These are phyloP conservation scores for Drosophila lowei DNA, from an alignment of 1,140 invertebrate genomes.

Conservation along the genomic window DNA sequence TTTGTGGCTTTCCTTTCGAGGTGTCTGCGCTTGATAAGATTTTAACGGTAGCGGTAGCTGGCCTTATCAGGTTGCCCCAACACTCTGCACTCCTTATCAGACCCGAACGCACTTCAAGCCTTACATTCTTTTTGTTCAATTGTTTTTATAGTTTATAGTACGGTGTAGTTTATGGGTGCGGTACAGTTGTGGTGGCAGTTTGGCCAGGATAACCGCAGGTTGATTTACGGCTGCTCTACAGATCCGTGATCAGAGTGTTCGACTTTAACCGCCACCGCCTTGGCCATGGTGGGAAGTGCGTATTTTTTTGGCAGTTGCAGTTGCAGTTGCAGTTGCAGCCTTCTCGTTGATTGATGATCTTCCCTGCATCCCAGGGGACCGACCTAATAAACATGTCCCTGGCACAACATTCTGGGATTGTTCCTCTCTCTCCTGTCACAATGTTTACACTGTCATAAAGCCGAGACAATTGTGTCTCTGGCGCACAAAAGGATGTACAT, in stretches of 20 bases:
- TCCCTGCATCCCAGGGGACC: slow-evolving; percentile 53
- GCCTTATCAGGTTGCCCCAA: slow-evolving; percentile 51
- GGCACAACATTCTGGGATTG: slow-evolving; percentile 24
- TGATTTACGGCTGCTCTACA: slow-evolving; percentile 25
- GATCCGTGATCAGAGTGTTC: neutral
- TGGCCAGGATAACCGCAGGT: slow-evolving; percentile 37
- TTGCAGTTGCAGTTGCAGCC: neutral
- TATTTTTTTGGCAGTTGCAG: slow-evolving; percentile 18
- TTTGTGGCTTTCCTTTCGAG: slow-evolving; percentile 24
- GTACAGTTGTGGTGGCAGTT: slow-evolving; percentile 30
- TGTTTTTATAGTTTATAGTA: slow-evolving; percentile 38
- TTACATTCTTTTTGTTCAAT: slow-evolving; percentile 53
- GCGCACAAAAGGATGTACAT: slow-evolving; percentile 10
- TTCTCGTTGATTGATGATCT: slow-evolving; percentile 56
- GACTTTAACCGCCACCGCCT: neutral
- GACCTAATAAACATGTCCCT: slow-evolving; percentile 71
- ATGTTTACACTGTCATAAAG: slow-evolving; percentile 35
- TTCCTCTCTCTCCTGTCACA: slow-evolving; percentile 11
- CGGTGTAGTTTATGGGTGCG: slow-evolving; percentile 29
- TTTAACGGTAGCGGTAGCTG: slow-evolving; percentile 70
- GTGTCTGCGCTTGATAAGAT: slow-evolving; percentile 67
- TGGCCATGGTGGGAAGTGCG: neutral
- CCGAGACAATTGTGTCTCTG: slow-evolving; percentile 4
- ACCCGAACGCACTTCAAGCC: slow-evolving; percentile 10
- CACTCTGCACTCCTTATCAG: slow-evolving; percentile 44